phyloP scores from a whole-genome alignment of 2,797 vertebrate species.

The Poecilia gillii region DNA sequence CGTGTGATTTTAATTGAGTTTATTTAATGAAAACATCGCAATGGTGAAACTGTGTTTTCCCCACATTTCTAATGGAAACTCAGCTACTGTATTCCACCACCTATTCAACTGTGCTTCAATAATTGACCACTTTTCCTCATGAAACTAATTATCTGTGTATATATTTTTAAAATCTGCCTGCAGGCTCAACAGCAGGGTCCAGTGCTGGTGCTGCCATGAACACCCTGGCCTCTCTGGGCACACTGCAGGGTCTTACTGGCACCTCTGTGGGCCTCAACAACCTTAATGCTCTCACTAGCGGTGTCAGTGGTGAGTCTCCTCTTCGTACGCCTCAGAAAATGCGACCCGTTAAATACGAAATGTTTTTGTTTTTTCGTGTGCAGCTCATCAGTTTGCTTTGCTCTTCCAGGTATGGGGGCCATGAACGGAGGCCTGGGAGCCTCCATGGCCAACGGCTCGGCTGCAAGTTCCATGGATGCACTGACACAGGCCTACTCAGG shows the following conservation, averaged over 20 bases:
- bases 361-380: background rate
- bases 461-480: slow-evolving; percentile 93
- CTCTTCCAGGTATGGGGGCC: slow-evolving; percentile 92
- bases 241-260: slow-evolving; percentile 92
- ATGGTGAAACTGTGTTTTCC: too few relatives aligned
- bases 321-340: background rate
- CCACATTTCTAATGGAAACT: too few relatives aligned
- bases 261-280: slow-evolving; percentile 91
- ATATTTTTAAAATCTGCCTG: slow-evolving; percentile 64
- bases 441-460: slow-evolving; percentile 92
- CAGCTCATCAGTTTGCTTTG: background rate
- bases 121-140: slow-evolving; percentile 48
- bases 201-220: slow-evolving; percentile 92
- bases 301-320: slow-evolving; percentile 78
- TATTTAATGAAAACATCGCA: too few relatives aligned
- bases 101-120: slow-evolving; percentile 13
- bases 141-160: slow-evolving; percentile 22
- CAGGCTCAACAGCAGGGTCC: slow-evolving; percentile 88
- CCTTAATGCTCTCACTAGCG: slow-evolving; percentile 76
- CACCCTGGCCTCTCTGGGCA: slow-evolving; percentile 93
- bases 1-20: too few relatives aligned
- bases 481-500: slow-evolving; percentile 99
- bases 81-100: too few relatives aligned
- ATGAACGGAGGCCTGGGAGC: slow-evolving; percentile 95
- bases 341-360: too few relatives aligned